Evolutionary conservation across 2,797 vertebrate species (phyloP).

Genomic region (Notamacropus eugenii): DNA sequence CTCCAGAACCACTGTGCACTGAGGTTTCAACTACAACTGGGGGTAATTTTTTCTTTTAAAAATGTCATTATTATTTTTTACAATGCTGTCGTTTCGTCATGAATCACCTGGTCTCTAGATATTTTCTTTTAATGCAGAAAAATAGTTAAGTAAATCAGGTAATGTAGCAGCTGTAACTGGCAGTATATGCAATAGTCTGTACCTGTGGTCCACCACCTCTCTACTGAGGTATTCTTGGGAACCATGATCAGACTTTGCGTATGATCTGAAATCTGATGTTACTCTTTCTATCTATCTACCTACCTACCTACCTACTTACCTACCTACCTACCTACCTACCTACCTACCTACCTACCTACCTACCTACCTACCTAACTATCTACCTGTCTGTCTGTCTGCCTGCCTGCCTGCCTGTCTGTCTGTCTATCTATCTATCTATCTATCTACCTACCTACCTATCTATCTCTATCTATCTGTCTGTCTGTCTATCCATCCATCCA

Average conservation of each 20-base stretch:
- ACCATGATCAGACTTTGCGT: background rate
- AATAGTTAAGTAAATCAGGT: background rate
- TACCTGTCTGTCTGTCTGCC: too few relatives aligned
- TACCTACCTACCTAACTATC: too few relatives aligned
- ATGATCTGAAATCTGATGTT: background rate
- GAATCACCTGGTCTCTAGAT: background rate
- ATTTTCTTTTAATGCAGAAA: background rate
- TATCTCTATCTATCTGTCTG: too few relatives aligned
- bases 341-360: too few relatives aligned
- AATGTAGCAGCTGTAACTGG: background rate
- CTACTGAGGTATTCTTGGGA: background rate
- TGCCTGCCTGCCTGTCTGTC: too few relatives aligned
- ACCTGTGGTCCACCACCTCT: background rate
- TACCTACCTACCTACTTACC: too few relatives aligned
- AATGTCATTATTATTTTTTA: background rate
- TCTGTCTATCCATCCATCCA: too few relatives aligned
- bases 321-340: too few relatives aligned
- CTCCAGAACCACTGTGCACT: accelerated
- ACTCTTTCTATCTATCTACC: too few relatives aligned
- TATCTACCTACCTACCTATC: too few relatives aligned
- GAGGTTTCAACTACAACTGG: background rate
- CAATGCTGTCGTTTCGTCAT: background rate
- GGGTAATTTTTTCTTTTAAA: background rate
- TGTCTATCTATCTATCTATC: too few relatives aligned
- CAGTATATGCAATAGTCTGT: background rate